Percentiles rank a stretch among this genome's conserved stretches.
These are phyloP conservation scores for Stenodema calcarata DNA, from an alignment of 2,888 invertebrate species.

Conservation along the genomic window DNA sequence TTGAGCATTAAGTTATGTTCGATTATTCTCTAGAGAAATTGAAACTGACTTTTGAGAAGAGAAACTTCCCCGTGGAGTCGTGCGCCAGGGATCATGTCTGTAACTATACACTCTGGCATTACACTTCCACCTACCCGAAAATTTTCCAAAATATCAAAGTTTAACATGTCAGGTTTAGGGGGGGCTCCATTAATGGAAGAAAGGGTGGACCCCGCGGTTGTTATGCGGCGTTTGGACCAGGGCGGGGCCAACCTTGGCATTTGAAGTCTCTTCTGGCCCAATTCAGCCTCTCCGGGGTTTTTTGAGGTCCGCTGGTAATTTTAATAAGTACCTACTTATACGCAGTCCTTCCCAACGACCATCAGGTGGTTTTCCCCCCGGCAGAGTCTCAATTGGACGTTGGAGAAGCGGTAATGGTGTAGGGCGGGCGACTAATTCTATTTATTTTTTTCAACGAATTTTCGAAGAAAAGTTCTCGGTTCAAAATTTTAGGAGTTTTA, in stretches of 20 bases:
- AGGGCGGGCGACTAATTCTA: too few species aligned
- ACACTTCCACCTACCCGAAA: background rate
- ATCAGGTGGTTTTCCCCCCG: background rate
- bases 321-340: conserved; percentile 42
- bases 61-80: background rate
- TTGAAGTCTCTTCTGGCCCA: conserved; percentile 43
- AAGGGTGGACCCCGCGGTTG: conserved; percentile 27
- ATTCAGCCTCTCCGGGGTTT: conserved; percentile 3
- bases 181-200: conserved; percentile 35
- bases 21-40: too few species aligned
- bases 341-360: background rate
- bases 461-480: too few species aligned
- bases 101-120: background rate
- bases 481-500: too few species aligned
- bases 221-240: conserved; percentile 19
- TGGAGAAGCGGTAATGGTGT: background rate
- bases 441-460: too few species aligned
- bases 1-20: too few species aligned
- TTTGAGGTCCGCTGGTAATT: conserved; percentile 11
- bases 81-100: background rate
- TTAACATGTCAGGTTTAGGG: background rate
- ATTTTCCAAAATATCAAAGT: background rate
- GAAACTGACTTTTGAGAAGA: background rate
- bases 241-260: conserved; percentile 37
- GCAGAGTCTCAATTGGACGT: background rate